A percentile compares a stretch with the other conserved stretches of the same genome.
These are phyloP conservation scores for Trachelus troglodyta DNA, from an alignment of 2,888 invertebrate genomes.

Conservation along the genomic window DNA sequence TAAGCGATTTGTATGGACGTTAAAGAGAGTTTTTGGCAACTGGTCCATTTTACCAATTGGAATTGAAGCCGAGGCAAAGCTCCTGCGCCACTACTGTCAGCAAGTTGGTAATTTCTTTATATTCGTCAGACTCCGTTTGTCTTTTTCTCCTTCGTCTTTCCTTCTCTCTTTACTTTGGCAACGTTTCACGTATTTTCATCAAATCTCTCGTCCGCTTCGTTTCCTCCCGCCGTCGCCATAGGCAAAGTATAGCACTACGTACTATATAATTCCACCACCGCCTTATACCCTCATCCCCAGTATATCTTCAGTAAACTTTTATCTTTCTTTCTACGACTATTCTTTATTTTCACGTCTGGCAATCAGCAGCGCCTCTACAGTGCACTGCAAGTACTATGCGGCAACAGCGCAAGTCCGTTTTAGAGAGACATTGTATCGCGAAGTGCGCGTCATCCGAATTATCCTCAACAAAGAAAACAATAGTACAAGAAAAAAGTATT, in stretches of 20 bases:
- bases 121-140: background rate
- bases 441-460: background rate
- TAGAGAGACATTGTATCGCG: background rate
- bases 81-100: background rate
- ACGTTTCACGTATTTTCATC: background rate
- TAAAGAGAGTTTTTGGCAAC: background rate
- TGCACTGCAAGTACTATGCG: background rate
- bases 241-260: background rate
- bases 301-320: background rate
- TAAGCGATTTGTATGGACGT: background rate
- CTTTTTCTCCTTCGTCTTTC: background rate
- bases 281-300: background rate
- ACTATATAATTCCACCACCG: background rate
- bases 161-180: background rate
- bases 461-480: background rate
- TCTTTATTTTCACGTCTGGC: background rate
- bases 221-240: background rate
- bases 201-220: background rate
- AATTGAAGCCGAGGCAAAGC: background rate
- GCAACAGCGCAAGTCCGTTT: background rate
- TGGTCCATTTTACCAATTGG: background rate
- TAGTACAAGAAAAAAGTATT: background rate
- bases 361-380: background rate
- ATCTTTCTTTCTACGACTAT: background rate
- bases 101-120: background rate